Evolutionary conservation across 2,797 vertebrate species (phyloP).

Genomic region (Enteromius unitaeniatus): DNA sequence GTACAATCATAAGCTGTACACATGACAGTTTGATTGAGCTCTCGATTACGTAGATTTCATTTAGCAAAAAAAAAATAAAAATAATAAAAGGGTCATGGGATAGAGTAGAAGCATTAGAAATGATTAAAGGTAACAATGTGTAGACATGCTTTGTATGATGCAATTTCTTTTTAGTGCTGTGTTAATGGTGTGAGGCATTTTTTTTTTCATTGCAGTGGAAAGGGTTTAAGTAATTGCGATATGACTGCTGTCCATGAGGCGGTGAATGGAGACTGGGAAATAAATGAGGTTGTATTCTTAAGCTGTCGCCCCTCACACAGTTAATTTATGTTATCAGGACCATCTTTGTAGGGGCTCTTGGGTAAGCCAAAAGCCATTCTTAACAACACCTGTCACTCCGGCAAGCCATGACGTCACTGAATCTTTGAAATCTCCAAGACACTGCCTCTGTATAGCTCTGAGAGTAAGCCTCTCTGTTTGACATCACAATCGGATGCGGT

Average conservation of each 20-base stretch:
- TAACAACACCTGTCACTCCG: slow-evolving; percentile 78
- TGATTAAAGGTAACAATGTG: not conserved
- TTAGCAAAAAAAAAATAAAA: not conserved
- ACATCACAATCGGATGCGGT: slow-evolving; percentile 58
- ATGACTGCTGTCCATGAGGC: slow-evolving; percentile 12
- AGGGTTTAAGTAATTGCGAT: slow-evolving; percentile 9
- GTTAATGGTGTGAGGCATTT: not conserved
- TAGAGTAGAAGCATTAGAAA: not conserved
- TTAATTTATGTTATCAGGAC: slow-evolving; percentile 82
- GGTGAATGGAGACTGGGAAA: slow-evolving; percentile 28
- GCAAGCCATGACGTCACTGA: slow-evolving; percentile 67
- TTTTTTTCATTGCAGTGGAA: not conserved
- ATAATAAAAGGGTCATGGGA: not conserved
- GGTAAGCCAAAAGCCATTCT: slow-evolving; percentile 76
- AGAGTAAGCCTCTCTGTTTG: slow-evolving; percentile 52
- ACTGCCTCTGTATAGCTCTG: slow-evolving; percentile 61
- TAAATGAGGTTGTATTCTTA: slow-evolving; percentile 70
- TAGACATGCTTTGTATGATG: slow-evolving; percentile 10
- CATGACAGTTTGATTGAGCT: slow-evolving; percentile 22
- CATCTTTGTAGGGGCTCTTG: slow-evolving; percentile 75
- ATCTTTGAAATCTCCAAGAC: slow-evolving; percentile 65
- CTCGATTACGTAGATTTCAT: slow-evolving; percentile 2
- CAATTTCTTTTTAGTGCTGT: not conserved
- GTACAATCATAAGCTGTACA: slow-evolving; percentile 12
- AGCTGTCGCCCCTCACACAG: slow-evolving; percentile 72